Evolutionary conservation across 1,140 invertebrate species (phyloP).

Genomic region (Sycobia sp.): DNA sequence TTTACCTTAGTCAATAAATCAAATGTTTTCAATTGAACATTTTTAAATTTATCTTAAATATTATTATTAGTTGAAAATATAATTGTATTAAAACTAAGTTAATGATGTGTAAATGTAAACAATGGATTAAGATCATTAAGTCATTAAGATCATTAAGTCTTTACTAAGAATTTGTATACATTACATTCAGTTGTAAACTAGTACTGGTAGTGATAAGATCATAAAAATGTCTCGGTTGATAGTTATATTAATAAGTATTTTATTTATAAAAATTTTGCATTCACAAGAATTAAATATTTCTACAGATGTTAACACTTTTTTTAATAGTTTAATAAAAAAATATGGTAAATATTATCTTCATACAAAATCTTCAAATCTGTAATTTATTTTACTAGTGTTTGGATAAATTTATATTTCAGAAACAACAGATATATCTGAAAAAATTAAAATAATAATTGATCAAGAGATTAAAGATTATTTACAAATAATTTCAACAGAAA

Average conservation of each 20-base stretch:
- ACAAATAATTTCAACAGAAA: conserved; percentile 3
- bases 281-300: conserved; percentile 10
- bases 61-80: background rate
- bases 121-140: background rate
- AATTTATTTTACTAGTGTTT: background rate
- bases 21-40: background rate
- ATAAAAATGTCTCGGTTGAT: background rate
- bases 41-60: conserved; percentile 4
- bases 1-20: conserved; percentile 11
- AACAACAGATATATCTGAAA: background rate
- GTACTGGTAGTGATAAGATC: conserved; percentile 10
- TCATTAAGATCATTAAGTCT: too few species aligned
- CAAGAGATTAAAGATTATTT: conserved; percentile 33
- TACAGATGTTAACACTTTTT: conserved; percentile 34
- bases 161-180: background rate
- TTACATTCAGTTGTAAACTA: conserved; percentile 9
- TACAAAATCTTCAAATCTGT: too few species aligned
- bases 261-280: conserved; percentile 17
- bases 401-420: conserved; percentile 23
- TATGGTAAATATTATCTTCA: conserved; percentile 32
- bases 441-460: conserved; percentile 20
- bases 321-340: conserved; percentile 32
- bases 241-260: conserved; percentile 30
- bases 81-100: background rate
- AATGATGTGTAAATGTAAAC: conserved; percentile 38